These are phyloP conservation scores for Canis aureus DNA, from an alignment of 2,113 vertebrate genomes.

Conservation along the genomic window DNA sequence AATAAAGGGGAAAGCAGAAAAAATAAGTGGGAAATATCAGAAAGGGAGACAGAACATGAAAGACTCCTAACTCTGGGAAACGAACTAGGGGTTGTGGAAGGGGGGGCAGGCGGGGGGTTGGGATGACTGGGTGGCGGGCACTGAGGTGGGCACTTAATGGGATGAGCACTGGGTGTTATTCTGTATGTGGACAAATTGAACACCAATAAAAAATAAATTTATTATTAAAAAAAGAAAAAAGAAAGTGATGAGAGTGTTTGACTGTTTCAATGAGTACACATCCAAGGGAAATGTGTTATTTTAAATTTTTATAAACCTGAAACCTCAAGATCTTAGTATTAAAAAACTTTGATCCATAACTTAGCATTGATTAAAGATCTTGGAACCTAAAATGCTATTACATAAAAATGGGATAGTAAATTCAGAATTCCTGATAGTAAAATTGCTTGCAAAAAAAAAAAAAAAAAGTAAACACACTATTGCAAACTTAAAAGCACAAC, in stretches of 20 bases:
- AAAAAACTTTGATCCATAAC: conserved; percentile 49
- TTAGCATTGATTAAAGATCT: conserved; percentile 19
- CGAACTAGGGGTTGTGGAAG: too few species aligned
- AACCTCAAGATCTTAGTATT: background rate
- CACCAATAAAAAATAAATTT: too few species aligned
- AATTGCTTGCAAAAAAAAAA: background rate
- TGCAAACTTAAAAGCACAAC: background rate
- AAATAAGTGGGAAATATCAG: too few species aligned
- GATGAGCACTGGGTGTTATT: too few species aligned
- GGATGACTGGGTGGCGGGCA: too few species aligned
- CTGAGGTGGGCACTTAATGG: too few species aligned
- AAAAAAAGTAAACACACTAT: background rate
- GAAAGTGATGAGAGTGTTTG: background rate
- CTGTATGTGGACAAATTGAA: too few species aligned
- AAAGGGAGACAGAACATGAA: too few species aligned
- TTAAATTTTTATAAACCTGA: conserved; percentile 40
- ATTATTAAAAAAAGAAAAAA: background rate
- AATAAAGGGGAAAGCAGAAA: too few species aligned
- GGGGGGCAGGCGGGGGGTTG: too few species aligned
- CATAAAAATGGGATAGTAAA: background rate
- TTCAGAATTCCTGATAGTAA: conserved; percentile 4
- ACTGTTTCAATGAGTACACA: background rate
- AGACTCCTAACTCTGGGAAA: too few species aligned
- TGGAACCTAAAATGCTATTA: background rate
- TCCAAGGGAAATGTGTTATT: background rate